Conservation (phyloP, 2,113 vertebrate genomes). For the Oryzias javanicus region DNA sequence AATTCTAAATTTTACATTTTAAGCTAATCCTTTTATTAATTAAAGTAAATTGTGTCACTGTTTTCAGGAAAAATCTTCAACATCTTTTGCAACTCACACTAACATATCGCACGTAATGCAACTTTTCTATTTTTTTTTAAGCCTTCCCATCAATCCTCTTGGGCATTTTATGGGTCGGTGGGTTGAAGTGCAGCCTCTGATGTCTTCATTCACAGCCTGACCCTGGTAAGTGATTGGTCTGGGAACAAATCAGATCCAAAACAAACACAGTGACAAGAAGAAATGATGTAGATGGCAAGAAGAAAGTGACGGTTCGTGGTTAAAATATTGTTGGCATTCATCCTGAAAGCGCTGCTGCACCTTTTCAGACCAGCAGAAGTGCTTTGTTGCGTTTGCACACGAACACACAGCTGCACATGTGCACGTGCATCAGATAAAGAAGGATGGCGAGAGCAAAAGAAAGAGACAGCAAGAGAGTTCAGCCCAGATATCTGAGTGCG, state of each 20-base stretch:
- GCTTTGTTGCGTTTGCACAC: conserved; percentile 20
- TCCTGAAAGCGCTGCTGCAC: conserved; percentile 11
- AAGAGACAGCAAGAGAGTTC: conserved; percentile 64
- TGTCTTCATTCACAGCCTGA: conserved; percentile 45
- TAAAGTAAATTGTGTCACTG: no score
- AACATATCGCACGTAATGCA: no score
- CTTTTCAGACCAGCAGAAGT: conserved; percentile 1
- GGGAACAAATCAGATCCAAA: conserved; percentile 26
- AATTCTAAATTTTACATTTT: no score
- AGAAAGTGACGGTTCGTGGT: conserved; percentile 26
- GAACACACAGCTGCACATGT: conserved; percentile 32
- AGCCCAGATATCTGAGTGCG: conserved; percentile 72
- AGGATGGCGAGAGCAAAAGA: conserved; percentile 52
- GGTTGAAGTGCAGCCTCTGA: conserved; percentile 42
- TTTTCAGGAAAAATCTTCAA: no score
- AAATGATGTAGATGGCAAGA: conserved; percentile 10
- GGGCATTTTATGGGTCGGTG: conserved; percentile 41
- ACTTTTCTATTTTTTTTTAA: not conserved
- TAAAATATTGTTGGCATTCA: not conserved
- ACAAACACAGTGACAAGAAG: conserved; percentile 16
- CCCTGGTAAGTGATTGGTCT: conserved; percentile 21
- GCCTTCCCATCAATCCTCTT: conserved; percentile 5
- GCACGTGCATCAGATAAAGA: conserved; percentile 40
- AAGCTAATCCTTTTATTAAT: no score
- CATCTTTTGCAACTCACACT: no score